Evolutionary conservation across 2,888 invertebrate genomes (phyloP).

Genomic region (Helicoverpa assulta): DNA sequence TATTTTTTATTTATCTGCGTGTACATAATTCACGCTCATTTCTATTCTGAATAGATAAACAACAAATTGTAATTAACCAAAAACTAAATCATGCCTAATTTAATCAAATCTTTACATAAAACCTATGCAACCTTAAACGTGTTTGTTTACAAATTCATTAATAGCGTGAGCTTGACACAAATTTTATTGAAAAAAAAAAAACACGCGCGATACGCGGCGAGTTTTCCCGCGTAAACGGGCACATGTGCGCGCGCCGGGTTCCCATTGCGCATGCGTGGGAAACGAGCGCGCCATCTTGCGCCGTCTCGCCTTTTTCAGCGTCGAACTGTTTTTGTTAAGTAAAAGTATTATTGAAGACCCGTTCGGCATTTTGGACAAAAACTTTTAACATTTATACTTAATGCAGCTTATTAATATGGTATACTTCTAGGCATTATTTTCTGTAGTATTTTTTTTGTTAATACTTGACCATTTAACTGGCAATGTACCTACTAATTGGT

Average conservation of each 20-base stretch:
- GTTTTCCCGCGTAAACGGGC: conserved; percentile 82
- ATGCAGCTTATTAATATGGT: conserved; percentile 10
- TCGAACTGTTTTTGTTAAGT: conserved; percentile 70
- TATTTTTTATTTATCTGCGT: too few species aligned
- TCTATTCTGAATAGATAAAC: not conserved
- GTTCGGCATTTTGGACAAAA: conserved; percentile 24
- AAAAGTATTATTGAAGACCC: conserved; percentile 68
- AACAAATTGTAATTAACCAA: not conserved
- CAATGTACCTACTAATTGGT: not conserved
- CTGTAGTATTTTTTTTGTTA: not conserved
- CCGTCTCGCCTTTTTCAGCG: conserved; percentile 72
- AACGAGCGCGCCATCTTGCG: conserved; percentile 77
- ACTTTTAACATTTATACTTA: not conserved
- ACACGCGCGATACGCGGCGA: conserved; percentile 59
- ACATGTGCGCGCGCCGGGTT: conserved; percentile 81
- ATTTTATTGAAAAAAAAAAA: conserved; percentile 71
- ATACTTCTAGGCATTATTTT: not conserved
- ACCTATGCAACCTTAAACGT: conserved; percentile 36
- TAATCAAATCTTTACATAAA: not conserved
- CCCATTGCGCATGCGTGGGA: conserved; percentile 86
- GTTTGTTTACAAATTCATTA: conserved; percentile 63
- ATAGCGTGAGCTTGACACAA: conserved; percentile 66
- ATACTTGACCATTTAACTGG: too few species aligned
- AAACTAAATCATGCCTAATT: not conserved
- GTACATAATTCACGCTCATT: not conserved